Base-by-base conservation (phyloP, 2,888 invertebrate species). In the Brachypalpus laphriformis region DNA sequence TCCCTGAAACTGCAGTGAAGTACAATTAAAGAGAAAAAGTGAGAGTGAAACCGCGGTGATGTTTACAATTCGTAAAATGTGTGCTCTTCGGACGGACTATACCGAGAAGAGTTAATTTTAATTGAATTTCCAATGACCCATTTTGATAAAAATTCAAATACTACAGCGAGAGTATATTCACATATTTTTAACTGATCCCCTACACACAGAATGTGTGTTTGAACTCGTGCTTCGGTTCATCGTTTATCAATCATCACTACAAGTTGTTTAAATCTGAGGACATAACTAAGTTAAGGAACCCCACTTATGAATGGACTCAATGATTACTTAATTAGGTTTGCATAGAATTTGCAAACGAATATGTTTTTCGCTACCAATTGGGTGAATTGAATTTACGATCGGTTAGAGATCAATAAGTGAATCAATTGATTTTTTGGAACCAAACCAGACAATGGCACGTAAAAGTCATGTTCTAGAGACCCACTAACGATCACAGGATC, bases 61-160 rank as follows among this genome's bases (percentile, higher is more conserved):
- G 42, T 47, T 7, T 28, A 18, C 18, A 28, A 1, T 31, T 16
- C 49, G n/a, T 22, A 31, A 16, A 42, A 45, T 68, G 31, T 66
- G 49, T 42, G 54, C 51, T 31, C 11, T 42, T 74, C 25, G 40
- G 47, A 37, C 56, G n/a, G n/a, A 25, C 0, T 20, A 25, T 25
- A 42, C 20, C 8, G 54, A 40, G 57, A 34, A 22, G 14, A n/a
- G 40, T 28, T 20, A 34, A 61, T 45, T 61, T 28, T 20, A 34
- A 61, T 45, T 61, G 9, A 16, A 77, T 77, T 82, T 77, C 66
- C 72, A 68, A 51, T 83, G 83, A 78, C 83, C 83, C 57, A 83
- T 56, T 68, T 83, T 54, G 74, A 74, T 68, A 47, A 54, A 31
- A n/a, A 4, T 16, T 14, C 2, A 4, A 34, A 71, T 59, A 25